Evolutionary conservation across 2,797 vertebrate genomes (phyloP), one percentile per base, ranked within the genome.

Genomic region (Bradypodion pumilum): DNA sequence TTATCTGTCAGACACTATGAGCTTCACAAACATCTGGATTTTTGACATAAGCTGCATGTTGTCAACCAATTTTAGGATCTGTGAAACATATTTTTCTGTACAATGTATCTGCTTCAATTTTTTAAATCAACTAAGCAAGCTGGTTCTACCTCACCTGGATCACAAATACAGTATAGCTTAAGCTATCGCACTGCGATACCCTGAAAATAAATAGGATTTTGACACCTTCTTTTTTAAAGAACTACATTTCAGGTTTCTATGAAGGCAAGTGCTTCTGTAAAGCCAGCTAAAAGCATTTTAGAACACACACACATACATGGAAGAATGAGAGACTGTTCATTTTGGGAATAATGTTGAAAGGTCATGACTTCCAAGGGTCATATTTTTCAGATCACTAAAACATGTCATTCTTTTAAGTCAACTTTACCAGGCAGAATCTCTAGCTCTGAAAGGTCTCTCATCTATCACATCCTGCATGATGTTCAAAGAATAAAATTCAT

Each of bases 401-500:
- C 37, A 83, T 74, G 70, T 78, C 65, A 77, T n/a, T 89, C 85
- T 86, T 89, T 65, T 69, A 87, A 86, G 68, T 35, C 87, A 49
- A 82, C 46, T 65, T 49, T 63, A 8, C 68, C 5, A 44, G 72
- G 52, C 46, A 88, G 74, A 68, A 81, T 6, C 3, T 15, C 9
- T 52, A n/a, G 72, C 83, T 10, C 23, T 59, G 80, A 35, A 85
- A 62, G 52, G 35, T 3, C 40, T 79, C 59, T 32, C 65, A 74
- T 60, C 69, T 84, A 2, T 89, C 79, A 49, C 70, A 60, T 86
- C 75, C 88, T 21, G 35, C 27, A 83, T 83, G 68, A 32, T 73
- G 35, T 79, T 92, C 84, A 82, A 86, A 92, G 40, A 65, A 88
- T n/a, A 60, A 84, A 92, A 91, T 32, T 82, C 63, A 83, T 60